These are phyloP conservation scores for Atherinosoma microstoma DNA, from an alignment of 2,797 vertebrate genomes.

Conservation along the genomic window DNA sequence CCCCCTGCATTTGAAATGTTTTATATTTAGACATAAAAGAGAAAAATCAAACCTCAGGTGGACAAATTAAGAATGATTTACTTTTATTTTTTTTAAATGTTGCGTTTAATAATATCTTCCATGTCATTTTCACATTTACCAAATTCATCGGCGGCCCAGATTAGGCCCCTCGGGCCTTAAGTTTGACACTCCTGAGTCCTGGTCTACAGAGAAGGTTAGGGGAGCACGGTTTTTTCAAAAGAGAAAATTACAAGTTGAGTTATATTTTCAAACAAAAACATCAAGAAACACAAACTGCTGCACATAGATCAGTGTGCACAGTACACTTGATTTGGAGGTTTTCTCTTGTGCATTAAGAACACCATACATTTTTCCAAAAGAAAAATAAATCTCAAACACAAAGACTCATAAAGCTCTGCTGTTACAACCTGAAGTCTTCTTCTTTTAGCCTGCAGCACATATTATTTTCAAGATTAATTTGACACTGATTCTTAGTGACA, in stretches of 20 bases:
- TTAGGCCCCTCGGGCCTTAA: too few relatives aligned
- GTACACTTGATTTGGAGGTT: not conserved
- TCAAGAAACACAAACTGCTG: not conserved
- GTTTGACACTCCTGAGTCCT: too few relatives aligned
- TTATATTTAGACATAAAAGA: too few relatives aligned
- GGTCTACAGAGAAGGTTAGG: constrained; percentile 9
- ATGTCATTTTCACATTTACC: too few relatives aligned
- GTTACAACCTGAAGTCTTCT: constrained; percentile 13
- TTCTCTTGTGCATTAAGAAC: not conserved
- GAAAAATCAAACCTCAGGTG: too few relatives aligned
- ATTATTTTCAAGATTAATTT: constrained; percentile 36
- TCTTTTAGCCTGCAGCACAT: constrained; percentile 23
- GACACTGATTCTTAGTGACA: constrained; percentile 34
- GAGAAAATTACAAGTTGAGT: constrained; percentile 14
- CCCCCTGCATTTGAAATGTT: too few relatives aligned
- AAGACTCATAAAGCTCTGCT: constrained; percentile 11
- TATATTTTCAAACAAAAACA: not conserved
- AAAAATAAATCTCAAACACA: constrained; percentile 11
- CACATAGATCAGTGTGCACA: not conserved
- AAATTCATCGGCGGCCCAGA: too few relatives aligned
- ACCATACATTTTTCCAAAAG: not conserved
- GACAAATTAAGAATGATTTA: too few relatives aligned
- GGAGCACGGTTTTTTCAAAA: not conserved
- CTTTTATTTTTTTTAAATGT: too few relatives aligned
- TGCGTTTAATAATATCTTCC: too few relatives aligned